A percentile compares a stretch with the other conserved stretches of the same genome.
phyloP scores from a whole-genome alignment of 2,888 invertebrate genomes.

The Lasioglossum pauxillum region DNA sequence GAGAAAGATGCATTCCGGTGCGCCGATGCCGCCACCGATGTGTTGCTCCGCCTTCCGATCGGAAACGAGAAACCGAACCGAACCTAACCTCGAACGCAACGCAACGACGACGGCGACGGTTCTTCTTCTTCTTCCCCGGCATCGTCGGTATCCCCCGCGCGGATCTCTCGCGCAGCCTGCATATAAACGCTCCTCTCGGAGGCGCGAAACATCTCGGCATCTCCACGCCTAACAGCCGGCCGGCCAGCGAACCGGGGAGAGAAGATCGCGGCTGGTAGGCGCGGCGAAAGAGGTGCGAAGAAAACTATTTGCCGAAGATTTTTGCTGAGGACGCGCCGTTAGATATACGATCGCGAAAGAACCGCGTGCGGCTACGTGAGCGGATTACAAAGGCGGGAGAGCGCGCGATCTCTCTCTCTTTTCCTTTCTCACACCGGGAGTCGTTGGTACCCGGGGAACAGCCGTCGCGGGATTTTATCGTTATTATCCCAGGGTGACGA shows the following conservation, averaged over 20 bases:
- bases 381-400: slow-evolving; percentile 67
- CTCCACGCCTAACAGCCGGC: not conserved
- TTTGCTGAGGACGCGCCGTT: slow-evolving; percentile 70
- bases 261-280: not conserved
- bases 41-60: slow-evolving; percentile 31
- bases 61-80: slow-evolving; percentile 28
- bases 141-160: slow-evolving; percentile 60
- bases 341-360: slow-evolving; percentile 80
- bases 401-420: slow-evolving; percentile 11
- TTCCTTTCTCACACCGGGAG: slow-evolving; percentile 33
- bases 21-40: slow-evolving; percentile 43
- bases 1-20: slow-evolving; percentile 68
- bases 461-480: slow-evolving; percentile 73
- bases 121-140: not conserved
- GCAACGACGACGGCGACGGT: not conserved
- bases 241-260: slow-evolving; percentile 5
- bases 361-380: slow-evolving; percentile 78
- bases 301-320: slow-evolving; percentile 78
- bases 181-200: slow-evolving; percentile 24
- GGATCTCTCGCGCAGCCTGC: slow-evolving; percentile 60
- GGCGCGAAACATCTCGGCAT: slow-evolving; percentile 37
- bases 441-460: slow-evolving; percentile 47
- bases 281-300: slow-evolving; percentile 76
- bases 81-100: not conserved
- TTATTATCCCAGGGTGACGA: slow-evolving; percentile 57